Evolutionary conservation across 2,113 vertebrate species (phyloP).

Genomic region (Psephotus haematonotus): DNA sequence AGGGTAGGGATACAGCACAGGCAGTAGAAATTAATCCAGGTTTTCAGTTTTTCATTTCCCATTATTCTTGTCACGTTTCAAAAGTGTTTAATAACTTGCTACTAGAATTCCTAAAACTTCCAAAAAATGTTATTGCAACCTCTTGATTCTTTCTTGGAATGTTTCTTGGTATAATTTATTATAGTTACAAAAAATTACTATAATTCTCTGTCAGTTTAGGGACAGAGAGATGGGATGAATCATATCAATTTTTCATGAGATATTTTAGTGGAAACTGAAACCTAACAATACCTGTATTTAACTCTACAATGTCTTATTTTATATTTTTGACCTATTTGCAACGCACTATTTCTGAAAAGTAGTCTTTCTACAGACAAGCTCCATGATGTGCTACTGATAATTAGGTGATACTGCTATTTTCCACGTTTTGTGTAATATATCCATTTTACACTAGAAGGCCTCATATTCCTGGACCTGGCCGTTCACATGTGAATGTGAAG

Average conservation of each 20-base stretch:
- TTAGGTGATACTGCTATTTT: not conserved
- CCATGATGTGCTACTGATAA: not conserved
- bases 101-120: not conserved
- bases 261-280: not conserved
- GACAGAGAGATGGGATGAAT: not conserved
- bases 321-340: not conserved
- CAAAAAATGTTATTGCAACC: not conserved
- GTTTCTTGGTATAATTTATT: not conserved
- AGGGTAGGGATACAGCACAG: not conserved
- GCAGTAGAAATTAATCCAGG: not conserved
- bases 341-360: not conserved
- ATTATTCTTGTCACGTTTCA: not conserved
- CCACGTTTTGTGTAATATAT: not conserved
- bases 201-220: not conserved
- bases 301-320: not conserved
- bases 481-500: not conserved
- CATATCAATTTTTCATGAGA: slow-evolving; percentile 7
- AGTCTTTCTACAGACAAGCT: not conserved
- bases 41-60: not conserved
- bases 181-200: not conserved
- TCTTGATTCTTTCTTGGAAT: not conserved
- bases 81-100: not conserved
- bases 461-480: not conserved
- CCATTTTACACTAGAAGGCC: not conserved
- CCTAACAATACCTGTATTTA: not conserved